These are phyloP conservation scores for Zaprionus lachaisei DNA, from an alignment of 1,140 invertebrate genomes.

Conservation along the genomic window DNA sequence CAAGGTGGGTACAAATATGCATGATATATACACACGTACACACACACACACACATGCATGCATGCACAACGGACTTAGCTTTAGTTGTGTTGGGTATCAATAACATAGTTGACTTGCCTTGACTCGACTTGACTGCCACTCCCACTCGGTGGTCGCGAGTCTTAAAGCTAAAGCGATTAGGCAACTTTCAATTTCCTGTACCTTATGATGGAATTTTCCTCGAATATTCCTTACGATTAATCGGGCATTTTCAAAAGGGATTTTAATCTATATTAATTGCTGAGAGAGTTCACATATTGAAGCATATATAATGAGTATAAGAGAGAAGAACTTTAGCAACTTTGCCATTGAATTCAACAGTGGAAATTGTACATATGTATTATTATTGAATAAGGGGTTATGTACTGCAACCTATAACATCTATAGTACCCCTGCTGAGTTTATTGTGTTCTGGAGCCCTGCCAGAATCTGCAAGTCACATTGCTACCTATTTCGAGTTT, in stretches of 20 bases:
- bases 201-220: not conserved
- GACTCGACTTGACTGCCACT: slow-evolving; percentile 53
- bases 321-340: too few relatives aligned
- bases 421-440: too few relatives aligned
- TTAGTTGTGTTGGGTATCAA: slow-evolving; percentile 61
- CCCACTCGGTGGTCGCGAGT: slow-evolving; percentile 16
- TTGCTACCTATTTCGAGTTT: too few relatives aligned
- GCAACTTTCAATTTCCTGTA: slow-evolving; percentile 70
- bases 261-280: slow-evolving; percentile 1
- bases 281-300: not conserved
- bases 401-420: too few relatives aligned
- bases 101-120: slow-evolving; percentile 76
- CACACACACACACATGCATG: not conserved
- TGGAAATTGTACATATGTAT: too few relatives aligned
- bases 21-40: not conserved
- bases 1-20: slow-evolving; percentile 89
- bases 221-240: not conserved
- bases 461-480: too few relatives aligned
- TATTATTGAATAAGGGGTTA: too few relatives aligned
- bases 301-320: not conserved
- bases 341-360: too few relatives aligned
- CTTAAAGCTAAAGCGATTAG: slow-evolving; percentile 72
- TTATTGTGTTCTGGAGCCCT: too few relatives aligned
- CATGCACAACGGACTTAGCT: slow-evolving; percentile 39
- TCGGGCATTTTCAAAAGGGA: not conserved